Percentiles rank a stretch among this genome's conserved stretches.
These are phyloP conservation scores for Tympanuchus pallidicinctus DNA, from an alignment of 2,113 vertebrate species.

Conservation along the genomic window DNA sequence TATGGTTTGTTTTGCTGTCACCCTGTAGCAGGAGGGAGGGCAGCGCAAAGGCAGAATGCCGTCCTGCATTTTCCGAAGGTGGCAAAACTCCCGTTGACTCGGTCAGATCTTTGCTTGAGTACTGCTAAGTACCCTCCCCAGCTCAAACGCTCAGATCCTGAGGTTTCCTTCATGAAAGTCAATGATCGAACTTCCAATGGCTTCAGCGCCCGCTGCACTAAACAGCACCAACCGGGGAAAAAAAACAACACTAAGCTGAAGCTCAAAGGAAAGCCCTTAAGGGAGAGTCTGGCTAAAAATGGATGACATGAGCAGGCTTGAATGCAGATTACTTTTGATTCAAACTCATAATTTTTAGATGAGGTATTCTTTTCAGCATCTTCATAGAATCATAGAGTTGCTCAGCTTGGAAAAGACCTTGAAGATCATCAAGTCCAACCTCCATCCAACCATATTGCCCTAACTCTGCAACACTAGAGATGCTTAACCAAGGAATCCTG, in stretches of 20 bases:
- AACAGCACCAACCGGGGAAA: not conserved
- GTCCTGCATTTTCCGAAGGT: constrained; percentile 25
- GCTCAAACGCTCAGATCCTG: constrained; percentile 45
- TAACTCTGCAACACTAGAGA: not conserved
- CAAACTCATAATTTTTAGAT: not conserved
- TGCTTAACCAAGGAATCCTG: not conserved
- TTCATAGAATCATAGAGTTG: no score
- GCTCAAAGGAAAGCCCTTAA: not conserved
- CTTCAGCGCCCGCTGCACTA: constrained; percentile 14
- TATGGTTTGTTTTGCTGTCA: not conserved
- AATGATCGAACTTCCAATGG: constrained; percentile 12
- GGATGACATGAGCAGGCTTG: not conserved
- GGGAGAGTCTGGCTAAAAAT: not conserved
- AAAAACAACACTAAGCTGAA: not conserved
- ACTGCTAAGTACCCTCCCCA: constrained; percentile 56
- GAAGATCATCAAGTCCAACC: no score
- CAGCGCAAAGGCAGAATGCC: not conserved
- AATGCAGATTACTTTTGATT: not conserved
- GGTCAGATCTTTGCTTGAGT: constrained; percentile 53
- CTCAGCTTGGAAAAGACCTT: no score
- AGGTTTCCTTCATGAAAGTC: constrained; percentile 61
- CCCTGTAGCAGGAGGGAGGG: not conserved
- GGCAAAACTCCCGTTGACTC: constrained; percentile 60
- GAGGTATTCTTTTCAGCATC: not conserved
- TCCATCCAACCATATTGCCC: no score